Conservation (phyloP, 2,113 vertebrate genomes). For the Platycercus adscitus region DNA sequence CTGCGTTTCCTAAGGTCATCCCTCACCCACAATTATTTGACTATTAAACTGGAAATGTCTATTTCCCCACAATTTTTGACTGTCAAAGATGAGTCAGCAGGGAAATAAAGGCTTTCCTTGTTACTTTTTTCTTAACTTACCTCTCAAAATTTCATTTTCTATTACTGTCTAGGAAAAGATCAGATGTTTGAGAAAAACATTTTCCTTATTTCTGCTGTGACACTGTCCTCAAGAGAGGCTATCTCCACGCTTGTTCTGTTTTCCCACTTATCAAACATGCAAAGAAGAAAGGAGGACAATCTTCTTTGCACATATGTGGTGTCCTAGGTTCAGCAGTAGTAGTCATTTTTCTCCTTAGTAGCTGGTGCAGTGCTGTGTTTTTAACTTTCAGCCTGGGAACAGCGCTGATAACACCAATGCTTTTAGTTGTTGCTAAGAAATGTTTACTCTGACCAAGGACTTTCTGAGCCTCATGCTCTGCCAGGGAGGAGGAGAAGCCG, state of each 20-base stretch:
- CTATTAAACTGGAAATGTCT: neutral
- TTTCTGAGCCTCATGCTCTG: no score
- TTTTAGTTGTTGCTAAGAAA: no score
- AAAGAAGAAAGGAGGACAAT: neutral
- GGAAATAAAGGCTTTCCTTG: neutral
- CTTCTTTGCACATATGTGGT: neutral
- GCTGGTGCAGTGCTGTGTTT: no score
- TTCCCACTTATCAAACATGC: neutral
- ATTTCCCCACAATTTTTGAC: neutral
- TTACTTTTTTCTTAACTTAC: neutral
- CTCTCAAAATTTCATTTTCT: neutral
- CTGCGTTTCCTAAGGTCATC: neutral
- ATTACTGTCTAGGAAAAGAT: neutral
- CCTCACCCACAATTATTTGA: neutral
- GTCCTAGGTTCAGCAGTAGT: no score
- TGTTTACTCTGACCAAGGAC: no score
- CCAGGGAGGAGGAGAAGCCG: no score
- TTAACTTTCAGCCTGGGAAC: no score
- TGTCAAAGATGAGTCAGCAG: neutral
- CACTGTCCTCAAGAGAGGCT: neutral
- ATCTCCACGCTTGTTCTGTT: neutral
- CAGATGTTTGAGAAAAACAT: neutral
- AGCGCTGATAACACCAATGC: no score
- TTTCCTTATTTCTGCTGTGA: neutral
- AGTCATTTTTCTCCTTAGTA: no score